Conservation (phyloP, 2,113 vertebrate genomes). For the Ancistrus triradiatus region DNA sequence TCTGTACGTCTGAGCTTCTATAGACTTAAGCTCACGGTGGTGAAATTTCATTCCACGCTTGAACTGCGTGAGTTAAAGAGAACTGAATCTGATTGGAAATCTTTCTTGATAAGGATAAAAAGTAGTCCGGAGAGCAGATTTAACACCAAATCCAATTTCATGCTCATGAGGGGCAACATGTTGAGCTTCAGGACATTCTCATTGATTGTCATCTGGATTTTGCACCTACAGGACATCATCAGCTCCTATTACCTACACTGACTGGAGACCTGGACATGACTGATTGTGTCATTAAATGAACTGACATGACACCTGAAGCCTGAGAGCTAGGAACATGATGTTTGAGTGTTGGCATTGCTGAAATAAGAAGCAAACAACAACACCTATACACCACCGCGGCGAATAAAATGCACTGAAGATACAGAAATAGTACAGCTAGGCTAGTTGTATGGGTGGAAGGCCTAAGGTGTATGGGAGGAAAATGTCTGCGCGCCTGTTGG, state of each 20-base stretch:
- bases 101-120: conserved; percentile 14
- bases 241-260: conserved; percentile 10
- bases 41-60: too few species aligned
- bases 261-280: conserved; percentile 18
- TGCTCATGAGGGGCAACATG: too few species aligned
- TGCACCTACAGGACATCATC: conserved; percentile 29
- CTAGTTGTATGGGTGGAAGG: too few species aligned
- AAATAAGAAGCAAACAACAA: too few species aligned
- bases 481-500: too few species aligned
- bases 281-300: conserved; percentile 21
- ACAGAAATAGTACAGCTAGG: too few species aligned
- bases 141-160: conserved; percentile 39
- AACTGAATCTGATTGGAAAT: conserved; percentile 29
- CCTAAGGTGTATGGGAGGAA: too few species aligned
- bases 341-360: too few species aligned
- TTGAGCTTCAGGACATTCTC: conserved; percentile 25
- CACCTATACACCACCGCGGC: too few species aligned
- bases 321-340: background rate
- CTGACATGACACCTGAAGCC: conserved; percentile 15
- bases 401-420: too few species aligned
- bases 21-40: too few species aligned
- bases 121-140: conserved; percentile 25
- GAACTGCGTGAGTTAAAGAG: background rate
- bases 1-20: too few species aligned
- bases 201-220: conserved; percentile 24